A percentile compares a stretch with the other conserved stretches of the same genome.
These are phyloP conservation scores for Pammene fasciana DNA, from an alignment of 2,888 invertebrate species.

Conservation along the genomic window DNA sequence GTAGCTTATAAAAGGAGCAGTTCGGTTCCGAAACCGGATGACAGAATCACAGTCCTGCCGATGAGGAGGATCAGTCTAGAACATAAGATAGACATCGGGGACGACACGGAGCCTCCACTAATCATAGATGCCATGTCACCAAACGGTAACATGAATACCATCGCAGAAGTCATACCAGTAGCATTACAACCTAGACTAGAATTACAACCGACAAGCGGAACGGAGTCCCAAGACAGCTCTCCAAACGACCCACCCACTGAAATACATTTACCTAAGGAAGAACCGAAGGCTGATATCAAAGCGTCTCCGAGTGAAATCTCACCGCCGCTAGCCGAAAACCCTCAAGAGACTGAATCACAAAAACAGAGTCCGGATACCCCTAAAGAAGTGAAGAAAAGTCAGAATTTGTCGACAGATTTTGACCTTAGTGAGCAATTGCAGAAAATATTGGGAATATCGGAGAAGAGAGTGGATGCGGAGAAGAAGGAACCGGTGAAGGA, in stretches of 20 bases:
- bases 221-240: constrained; percentile 73
- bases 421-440: constrained; percentile 79
- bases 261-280: constrained; percentile 71
- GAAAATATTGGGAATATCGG: constrained; percentile 78
- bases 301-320: constrained; percentile 78
- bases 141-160: constrained; percentile 74
- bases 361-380: constrained; percentile 76
- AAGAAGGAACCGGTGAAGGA: constrained; percentile 72
- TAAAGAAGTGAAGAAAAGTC: constrained; percentile 78
- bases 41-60: constrained; percentile 62
- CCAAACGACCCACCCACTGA: constrained; percentile 78
- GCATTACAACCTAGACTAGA: constrained; percentile 71
- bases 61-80: constrained; percentile 74
- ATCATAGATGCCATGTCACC: constrained; percentile 78
- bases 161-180: constrained; percentile 76
- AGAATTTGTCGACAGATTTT: constrained; percentile 79
- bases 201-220: constrained; percentile 61
- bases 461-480: constrained; percentile 71
- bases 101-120: constrained; percentile 78
- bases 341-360: constrained; percentile 66
- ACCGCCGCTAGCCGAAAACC: constrained; percentile 67
- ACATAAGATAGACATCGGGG: constrained; percentile 79
- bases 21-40: constrained; percentile 75
- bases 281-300: constrained; percentile 65
- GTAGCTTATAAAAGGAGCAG: constrained; percentile 75